Conservation (phyloP, 2,113 vertebrate genomes). For the zebrafish (Danio rerio) region DNA sequence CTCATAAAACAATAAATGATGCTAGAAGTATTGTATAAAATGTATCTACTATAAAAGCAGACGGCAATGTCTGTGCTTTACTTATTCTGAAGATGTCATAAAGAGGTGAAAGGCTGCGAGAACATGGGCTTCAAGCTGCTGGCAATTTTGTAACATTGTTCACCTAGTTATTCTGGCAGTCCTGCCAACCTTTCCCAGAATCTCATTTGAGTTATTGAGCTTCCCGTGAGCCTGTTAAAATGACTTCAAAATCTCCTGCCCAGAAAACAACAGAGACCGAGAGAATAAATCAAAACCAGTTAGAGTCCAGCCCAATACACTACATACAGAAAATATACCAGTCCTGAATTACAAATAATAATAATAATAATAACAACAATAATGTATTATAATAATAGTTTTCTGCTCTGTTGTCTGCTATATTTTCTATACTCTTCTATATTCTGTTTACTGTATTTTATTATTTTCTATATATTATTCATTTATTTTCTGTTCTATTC, state of each 20-base stretch:
- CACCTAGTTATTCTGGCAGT: constrained; percentile 17
- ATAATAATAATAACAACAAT: no score
- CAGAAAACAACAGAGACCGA: constrained; percentile 24
- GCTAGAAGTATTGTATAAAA: background rate
- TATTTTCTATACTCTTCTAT: no score
- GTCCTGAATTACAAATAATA: no score
- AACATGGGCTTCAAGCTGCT: constrained; percentile 16
- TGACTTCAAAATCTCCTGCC: constrained; percentile 42
- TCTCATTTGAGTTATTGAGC: constrained; percentile 20
- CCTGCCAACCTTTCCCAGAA: constrained; percentile 18
- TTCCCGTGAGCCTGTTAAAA: constrained; percentile 12
- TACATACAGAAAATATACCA: no score
- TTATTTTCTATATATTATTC: no score
- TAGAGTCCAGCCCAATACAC: no score
- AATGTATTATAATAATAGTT: no score
- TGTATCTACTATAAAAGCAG: background rate
- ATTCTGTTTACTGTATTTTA: no score
- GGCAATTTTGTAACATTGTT: constrained; percentile 17
- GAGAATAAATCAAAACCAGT: background rate
- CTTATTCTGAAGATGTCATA: background rate
- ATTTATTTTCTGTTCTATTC: no score
- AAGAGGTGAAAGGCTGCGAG: background rate
- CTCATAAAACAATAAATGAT: no score
- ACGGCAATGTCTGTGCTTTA: background rate
- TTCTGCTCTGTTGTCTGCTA: no score